Conservation (phyloP, 2,888 invertebrate genomes). For the Temnothorax unifasciatus region DNA sequence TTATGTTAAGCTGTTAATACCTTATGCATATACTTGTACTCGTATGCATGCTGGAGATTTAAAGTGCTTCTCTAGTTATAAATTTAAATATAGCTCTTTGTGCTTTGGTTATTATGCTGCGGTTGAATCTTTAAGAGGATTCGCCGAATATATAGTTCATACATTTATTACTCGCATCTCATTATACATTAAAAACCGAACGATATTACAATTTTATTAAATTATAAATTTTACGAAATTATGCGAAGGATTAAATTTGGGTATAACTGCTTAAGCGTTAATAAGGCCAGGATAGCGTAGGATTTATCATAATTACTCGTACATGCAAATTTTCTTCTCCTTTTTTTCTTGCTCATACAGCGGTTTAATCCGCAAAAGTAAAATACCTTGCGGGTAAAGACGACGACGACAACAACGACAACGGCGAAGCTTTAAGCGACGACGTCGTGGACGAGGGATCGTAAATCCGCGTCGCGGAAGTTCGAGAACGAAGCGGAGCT, state of each 20-base stretch:
- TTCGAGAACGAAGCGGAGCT: constrained; percentile 56
- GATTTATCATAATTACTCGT: constrained; percentile 14
- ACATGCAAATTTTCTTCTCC: neutral
- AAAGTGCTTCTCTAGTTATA: constrained; percentile 44
- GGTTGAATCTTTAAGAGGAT: constrained; percentile 10
- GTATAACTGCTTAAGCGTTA: neutral
- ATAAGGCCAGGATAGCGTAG: neutral
- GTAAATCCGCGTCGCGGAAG: constrained; percentile 70
- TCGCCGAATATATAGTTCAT: constrained; percentile 6
- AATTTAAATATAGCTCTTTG: constrained; percentile 46
- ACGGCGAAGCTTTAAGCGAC: constrained; percentile 53
- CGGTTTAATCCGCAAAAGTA: constrained; percentile 58
- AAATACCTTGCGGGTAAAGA: constrained; percentile 44
- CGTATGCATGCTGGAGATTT: constrained; percentile 28
- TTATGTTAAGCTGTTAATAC: constrained; percentile 38
- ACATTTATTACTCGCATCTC: neutral
- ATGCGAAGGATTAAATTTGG: neutral
- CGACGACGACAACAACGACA: constrained; percentile 33
- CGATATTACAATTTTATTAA: neutral
- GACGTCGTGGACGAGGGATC: constrained; percentile 54
- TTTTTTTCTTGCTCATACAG: constrained; percentile 28
- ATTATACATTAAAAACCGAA: constrained; percentile 9
- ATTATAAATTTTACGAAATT: constrained; percentile 21
- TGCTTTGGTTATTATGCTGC: neutral
- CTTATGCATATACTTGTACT: constrained; percentile 25